These are phyloP conservation scores for Oligia fasciuncula DNA, from an alignment of 2,888 invertebrate species.

Conservation along the genomic window DNA sequence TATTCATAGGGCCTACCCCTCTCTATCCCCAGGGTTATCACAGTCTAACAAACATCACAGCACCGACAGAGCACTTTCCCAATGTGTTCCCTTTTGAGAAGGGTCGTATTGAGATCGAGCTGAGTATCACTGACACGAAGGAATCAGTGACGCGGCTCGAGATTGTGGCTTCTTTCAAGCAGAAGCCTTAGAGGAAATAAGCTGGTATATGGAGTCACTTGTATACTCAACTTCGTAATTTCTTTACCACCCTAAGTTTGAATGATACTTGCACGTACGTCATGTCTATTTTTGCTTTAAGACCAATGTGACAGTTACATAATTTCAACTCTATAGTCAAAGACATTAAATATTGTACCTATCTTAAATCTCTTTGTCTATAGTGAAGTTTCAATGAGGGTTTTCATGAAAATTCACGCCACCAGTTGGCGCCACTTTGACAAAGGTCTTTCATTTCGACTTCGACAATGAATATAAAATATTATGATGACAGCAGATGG, in stretches of 20 bases:
- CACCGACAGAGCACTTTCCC: constrained; percentile 46
- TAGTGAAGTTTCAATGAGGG: background rate
- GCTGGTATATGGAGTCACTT: background rate
- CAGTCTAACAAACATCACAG: constrained; percentile 13
- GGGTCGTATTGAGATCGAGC: constrained; percentile 13
- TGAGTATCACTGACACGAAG: constrained; percentile 16
- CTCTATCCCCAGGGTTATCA: constrained; percentile 37
- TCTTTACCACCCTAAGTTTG: background rate
- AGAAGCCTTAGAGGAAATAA: constrained; percentile 10
- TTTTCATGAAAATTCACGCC: background rate
- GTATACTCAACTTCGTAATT: background rate
- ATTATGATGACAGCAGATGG: background rate
- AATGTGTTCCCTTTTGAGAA: constrained; percentile 49
- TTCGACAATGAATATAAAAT: background rate
- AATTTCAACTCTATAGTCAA: background rate
- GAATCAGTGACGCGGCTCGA: background rate
- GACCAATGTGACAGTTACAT: background rate
- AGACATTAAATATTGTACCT: no score
- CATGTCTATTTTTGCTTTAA: background rate
- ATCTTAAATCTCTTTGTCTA: no score
- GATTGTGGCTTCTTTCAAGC: constrained; percentile 34
- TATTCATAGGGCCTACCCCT: background rate
- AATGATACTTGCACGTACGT: background rate
- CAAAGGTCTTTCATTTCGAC: background rate
- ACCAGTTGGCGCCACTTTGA: background rate